These are phyloP conservation scores for Periparus ater DNA, from an alignment of 2,797 vertebrate genomes.

Conservation along the genomic window DNA sequence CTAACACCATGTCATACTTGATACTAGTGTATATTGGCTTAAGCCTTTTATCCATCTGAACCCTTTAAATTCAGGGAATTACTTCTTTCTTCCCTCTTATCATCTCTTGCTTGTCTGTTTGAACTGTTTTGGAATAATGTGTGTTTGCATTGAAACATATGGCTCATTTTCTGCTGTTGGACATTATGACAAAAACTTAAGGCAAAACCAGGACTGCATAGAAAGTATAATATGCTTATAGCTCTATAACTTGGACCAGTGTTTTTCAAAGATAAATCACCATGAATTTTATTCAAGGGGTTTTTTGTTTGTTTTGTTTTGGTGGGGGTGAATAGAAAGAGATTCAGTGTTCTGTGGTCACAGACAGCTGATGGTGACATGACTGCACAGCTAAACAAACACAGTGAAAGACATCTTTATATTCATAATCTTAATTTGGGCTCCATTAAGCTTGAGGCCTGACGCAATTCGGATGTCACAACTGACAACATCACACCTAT, in stretches of 20 bases:
- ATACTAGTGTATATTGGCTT: background rate
- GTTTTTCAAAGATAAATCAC: background rate
- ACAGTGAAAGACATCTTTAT: slow-evolving; percentile 30
- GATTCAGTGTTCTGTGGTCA: background rate
- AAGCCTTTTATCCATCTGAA: background rate
- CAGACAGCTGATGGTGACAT: background rate
- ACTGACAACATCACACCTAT: slow-evolving; percentile 19
- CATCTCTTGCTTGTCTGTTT: background rate
- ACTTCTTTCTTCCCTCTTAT: background rate
- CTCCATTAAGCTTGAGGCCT: background rate
- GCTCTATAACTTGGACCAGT: background rate
- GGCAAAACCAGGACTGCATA: background rate
- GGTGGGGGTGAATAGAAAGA: background rate
- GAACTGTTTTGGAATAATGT: background rate
- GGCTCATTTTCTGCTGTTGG: background rate
- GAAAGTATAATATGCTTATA: background rate
- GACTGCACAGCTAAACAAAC: slow-evolving; percentile 20
- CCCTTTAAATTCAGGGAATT: background rate
- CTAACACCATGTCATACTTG: background rate
- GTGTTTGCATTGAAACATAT: background rate
- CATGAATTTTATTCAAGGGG: background rate
- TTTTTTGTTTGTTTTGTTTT: background rate
- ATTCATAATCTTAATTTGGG: background rate
- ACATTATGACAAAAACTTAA: background rate
- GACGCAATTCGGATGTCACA: background rate